Percentiles rank a stretch among this genome's conserved stretches.
phyloP scores from a whole-genome alignment of 2,888 invertebrate genomes.

The Euclidia mi region DNA sequence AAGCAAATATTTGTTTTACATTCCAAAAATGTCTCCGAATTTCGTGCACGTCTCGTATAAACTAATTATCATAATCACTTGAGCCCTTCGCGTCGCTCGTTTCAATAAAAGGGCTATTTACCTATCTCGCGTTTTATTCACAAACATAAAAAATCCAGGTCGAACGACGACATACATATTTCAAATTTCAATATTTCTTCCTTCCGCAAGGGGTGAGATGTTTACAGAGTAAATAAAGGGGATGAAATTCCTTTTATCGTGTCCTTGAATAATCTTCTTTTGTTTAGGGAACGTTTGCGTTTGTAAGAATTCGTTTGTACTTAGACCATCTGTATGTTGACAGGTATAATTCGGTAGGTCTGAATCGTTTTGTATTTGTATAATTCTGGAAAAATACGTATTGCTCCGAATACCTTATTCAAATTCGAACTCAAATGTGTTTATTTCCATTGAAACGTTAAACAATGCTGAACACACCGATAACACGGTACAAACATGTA shows the following conservation, averaged over 20 bases:
- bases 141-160: conserved; percentile 12
- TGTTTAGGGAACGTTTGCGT: conserved; percentile 15
- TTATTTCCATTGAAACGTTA: no score
- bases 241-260: conserved; percentile 23
- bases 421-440: no score
- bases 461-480: no score
- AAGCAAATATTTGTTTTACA: no score
- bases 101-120: conserved; percentile 1
- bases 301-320: conserved; percentile 1
- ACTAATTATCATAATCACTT: background rate
- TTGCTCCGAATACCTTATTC: no score
- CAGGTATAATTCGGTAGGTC: no score
- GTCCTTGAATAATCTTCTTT: conserved; percentile 32
- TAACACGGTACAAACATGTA: no score
- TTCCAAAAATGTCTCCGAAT: no score
- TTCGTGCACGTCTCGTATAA: background rate
- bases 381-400: no score
- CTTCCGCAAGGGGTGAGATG: conserved; percentile 15
- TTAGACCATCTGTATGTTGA: background rate
- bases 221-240: conserved; percentile 33
- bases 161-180: conserved; percentile 27
- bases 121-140: background rate
- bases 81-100: background rate
- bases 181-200: conserved; percentile 19
- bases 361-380: no score